These are phyloP conservation scores for Elanoides forficatus DNA, from an alignment of 2,113 vertebrate genomes.

Conservation along the genomic window DNA sequence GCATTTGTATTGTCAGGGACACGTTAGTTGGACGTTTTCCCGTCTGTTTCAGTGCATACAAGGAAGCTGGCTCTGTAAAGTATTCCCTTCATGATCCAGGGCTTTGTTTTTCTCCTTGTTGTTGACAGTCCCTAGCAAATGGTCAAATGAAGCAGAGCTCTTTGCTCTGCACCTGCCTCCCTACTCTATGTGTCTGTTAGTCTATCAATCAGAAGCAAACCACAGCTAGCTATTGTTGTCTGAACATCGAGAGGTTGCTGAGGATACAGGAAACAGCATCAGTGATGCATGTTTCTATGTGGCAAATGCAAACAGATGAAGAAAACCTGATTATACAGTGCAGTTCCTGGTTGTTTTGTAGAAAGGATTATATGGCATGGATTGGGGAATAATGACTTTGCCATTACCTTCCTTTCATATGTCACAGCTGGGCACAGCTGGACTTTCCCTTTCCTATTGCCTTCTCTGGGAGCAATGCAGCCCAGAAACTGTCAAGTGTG, in stretches of 20 bases:
- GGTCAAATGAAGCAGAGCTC: not conserved
- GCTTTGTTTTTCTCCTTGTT: not conserved
- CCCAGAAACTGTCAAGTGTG: not conserved
- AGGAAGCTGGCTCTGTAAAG: not conserved
- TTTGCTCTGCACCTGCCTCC: not conserved
- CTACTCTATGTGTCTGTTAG: not conserved
- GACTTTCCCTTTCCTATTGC: not conserved
- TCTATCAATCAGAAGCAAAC: not conserved
- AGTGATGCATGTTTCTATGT: not conserved
- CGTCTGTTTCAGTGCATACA: not conserved
- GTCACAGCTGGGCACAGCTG: not conserved
- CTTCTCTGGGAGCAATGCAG: not conserved
- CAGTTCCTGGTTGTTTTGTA: not conserved
- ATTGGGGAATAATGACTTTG: not conserved
- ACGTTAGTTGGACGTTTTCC: not conserved
- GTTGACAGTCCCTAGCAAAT: not conserved
- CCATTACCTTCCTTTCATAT: not conserved
- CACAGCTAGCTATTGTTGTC: not conserved
- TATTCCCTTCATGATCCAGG: not conserved
- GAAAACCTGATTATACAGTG: not conserved
- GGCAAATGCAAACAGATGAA: not conserved
- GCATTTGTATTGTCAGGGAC: not conserved
- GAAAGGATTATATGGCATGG: not conserved
- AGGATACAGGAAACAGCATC: not conserved
- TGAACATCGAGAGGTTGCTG: not conserved